Evolutionary conservation across 2,888 invertebrate genomes (phyloP).

Genomic region (Exephanes ischioxanthus): DNA sequence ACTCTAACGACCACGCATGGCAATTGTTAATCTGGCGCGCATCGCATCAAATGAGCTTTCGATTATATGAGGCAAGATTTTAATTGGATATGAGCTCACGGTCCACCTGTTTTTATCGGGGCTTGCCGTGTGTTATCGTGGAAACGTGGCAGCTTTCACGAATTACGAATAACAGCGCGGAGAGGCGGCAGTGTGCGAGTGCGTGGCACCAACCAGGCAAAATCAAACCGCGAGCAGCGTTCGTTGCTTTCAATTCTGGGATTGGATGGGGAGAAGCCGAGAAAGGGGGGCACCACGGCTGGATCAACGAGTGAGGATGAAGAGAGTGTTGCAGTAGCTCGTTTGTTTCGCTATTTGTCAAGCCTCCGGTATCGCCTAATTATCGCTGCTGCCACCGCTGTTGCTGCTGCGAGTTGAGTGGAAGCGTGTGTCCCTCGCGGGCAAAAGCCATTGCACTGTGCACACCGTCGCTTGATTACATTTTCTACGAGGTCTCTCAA

Average conservation of each 20-base stretch:
- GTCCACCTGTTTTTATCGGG: background rate
- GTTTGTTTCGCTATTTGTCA: conserved; percentile 73
- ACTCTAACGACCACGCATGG: background rate
- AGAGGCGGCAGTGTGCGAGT: conserved; percentile 9
- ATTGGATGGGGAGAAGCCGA: conserved; percentile 18
- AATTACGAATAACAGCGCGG: conserved; percentile 17
- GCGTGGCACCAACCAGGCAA: background rate
- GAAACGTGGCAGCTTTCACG: conserved; percentile 16
- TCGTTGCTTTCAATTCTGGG: conserved; percentile 29
- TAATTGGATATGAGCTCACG: conserved; percentile 29
- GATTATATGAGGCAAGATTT: conserved; percentile 18
- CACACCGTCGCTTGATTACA: conserved; percentile 69
- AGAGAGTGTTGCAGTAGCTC: conserved; percentile 41
- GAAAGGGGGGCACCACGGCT: background rate
- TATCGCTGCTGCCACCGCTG: conserved; percentile 53
- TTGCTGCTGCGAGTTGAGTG: conserved; percentile 22
- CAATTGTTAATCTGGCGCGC: conserved; percentile 19
- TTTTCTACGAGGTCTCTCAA: conserved; percentile 69
- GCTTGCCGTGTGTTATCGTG: conserved; percentile 20
- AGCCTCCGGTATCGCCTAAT: conserved; percentile 63
- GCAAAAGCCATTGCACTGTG: conserved; percentile 49
- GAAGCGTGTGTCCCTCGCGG: conserved; percentile 47
- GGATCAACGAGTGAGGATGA: conserved; percentile 43
- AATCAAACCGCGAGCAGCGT: conserved; percentile 6
- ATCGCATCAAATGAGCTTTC: conserved; percentile 33